Conservation (phyloP, 2,113 vertebrate species). For the Atrichornis clamosus region DNA sequence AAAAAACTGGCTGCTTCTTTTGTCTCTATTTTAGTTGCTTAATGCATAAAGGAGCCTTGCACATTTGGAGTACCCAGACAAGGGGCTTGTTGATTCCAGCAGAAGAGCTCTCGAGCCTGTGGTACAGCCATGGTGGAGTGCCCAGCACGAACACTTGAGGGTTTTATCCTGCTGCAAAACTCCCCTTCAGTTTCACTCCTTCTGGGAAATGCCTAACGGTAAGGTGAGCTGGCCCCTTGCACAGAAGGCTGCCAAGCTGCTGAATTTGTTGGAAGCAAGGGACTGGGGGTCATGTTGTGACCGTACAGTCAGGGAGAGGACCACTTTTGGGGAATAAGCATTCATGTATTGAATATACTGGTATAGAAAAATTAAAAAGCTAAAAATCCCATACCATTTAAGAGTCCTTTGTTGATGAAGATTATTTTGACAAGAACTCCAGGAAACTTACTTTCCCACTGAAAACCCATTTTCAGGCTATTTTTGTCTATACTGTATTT, state of each 20-base stretch:
- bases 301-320: background rate
- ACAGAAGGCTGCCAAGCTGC: background rate
- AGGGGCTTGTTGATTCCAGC: background rate
- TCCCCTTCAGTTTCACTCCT: background rate
- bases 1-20: background rate
- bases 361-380: background rate
- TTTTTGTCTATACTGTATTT: slow-evolving; percentile 22
- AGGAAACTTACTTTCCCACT: slow-evolving; percentile 10
- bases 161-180: background rate
- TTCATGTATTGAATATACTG: background rate
- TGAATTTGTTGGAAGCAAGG: background rate
- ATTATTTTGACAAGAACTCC: slow-evolving; percentile 25
- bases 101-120: background rate
- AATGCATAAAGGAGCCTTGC: background rate
- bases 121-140: background rate
- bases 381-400: background rate
- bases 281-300: background rate
- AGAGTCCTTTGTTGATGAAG: background rate
- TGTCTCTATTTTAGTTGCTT: background rate
- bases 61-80: background rate
- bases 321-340: background rate
- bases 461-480: slow-evolving; percentile 9
- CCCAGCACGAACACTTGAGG: background rate
- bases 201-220: background rate
- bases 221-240: background rate